Conservation (phyloP, 2,113 vertebrate genomes). For the Oenanthe melanoleuca region DNA sequence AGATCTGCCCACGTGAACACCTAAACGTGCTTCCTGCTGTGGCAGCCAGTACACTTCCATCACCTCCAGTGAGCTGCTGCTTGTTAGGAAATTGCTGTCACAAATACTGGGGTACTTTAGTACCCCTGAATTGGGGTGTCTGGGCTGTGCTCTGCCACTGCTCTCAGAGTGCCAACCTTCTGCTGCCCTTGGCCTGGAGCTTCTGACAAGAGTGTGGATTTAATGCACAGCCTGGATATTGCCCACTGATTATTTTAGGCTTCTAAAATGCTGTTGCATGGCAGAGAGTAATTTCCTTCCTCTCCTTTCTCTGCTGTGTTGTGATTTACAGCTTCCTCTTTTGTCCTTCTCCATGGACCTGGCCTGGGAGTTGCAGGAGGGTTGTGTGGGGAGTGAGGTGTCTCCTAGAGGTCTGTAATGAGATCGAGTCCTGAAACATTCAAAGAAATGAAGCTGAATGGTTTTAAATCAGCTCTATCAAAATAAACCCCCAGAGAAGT, state of each 20-base stretch:
- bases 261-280: neutral
- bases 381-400: neutral
- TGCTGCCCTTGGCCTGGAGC: neutral
- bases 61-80: neutral
- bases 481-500: neutral
- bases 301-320: neutral
- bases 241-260: neutral
- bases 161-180: neutral
- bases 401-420: neutral
- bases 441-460: neutral
- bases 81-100: neutral
- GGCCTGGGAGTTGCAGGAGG: neutral
- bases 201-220: neutral
- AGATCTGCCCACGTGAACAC: neutral
- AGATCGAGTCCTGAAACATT: neutral
- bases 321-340: neutral
- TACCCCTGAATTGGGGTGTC: neutral
- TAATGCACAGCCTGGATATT: neutral
- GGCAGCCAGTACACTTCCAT: neutral
- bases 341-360: neutral
- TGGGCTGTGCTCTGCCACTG: neutral
- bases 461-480: neutral
- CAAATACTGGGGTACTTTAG: neutral
- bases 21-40: neutral
- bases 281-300: neutral